Evolutionary conservation across 2,888 invertebrate species (phyloP).

Genomic region (Cephus spinipes): DNA sequence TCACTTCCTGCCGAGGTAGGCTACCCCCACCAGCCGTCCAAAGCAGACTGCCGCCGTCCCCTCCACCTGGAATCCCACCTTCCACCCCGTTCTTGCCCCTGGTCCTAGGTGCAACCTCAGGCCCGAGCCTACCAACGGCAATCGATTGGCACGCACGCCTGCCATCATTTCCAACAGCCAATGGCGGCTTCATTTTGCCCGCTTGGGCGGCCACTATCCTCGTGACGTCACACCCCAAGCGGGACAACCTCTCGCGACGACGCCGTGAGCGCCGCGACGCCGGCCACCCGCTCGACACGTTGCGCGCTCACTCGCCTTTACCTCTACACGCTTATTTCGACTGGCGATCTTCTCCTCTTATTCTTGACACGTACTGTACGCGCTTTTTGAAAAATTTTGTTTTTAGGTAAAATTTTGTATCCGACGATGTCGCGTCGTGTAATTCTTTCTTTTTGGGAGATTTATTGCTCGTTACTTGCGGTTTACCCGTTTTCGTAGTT

Average conservation of each 20-base stretch:
- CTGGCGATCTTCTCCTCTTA: constrained; percentile 20
- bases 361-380: constrained; percentile 5
- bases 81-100: constrained; percentile 21
- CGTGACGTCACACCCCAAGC: constrained; percentile 52
- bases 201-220: constrained; percentile 44
- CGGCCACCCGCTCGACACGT: constrained; percentile 14
- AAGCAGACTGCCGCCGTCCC: constrained; percentile 21
- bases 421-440: background rate
- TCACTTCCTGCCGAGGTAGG: constrained; percentile 68
- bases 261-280: constrained; percentile 19
- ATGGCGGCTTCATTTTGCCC: constrained; percentile 38
- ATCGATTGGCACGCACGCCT: constrained; percentile 65
- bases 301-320: constrained; percentile 12
- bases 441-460: background rate
- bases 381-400: background rate
- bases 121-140: constrained; percentile 46
- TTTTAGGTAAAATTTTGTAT: too few species aligned
- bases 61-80: constrained; percentile 23
- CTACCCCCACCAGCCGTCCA: constrained; percentile 33
- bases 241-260: constrained; percentile 53
- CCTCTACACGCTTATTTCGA: constrained; percentile 26
- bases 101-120: constrained; percentile 27
- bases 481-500: background rate
- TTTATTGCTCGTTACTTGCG: background rate
- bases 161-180: constrained; percentile 63